Conservation (phyloP, 2,797 vertebrate genomes). For the Falco biarmicus region DNA sequence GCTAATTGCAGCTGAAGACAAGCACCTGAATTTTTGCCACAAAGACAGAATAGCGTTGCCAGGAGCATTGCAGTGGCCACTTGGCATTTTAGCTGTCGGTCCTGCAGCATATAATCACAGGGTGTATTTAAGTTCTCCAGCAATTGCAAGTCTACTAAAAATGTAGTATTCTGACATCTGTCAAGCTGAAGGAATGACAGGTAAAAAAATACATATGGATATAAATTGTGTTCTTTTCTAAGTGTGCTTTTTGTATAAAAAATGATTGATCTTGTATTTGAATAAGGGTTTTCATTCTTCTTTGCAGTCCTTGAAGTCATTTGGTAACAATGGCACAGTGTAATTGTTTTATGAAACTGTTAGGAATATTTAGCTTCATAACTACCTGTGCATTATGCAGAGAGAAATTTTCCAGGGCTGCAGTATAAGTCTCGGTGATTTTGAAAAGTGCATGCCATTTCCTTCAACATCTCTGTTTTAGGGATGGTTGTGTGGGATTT, state of each 20-base stretch:
- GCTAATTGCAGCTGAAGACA: constrained; percentile 46
- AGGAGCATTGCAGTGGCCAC: not conserved
- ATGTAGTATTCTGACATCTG: constrained; percentile 45
- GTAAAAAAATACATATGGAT: constrained; percentile 52
- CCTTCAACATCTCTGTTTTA: not conserved
- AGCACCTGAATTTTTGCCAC: constrained; percentile 54
- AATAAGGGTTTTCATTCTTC: not conserved
- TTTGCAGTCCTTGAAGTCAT: not conserved
- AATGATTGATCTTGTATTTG: constrained; percentile 27
- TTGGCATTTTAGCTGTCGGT: constrained; percentile 46
- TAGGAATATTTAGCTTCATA: constrained; percentile 15
- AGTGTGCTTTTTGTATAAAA: constrained; percentile 42
- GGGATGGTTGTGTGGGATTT: not conserved
- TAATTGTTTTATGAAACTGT: constrained; percentile 42
- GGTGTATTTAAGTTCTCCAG: constrained; percentile 50
- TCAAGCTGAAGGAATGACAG: constrained; percentile 61
- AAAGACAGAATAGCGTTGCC: constrained; percentile 23
- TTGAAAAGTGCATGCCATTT: not conserved
- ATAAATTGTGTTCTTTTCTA: constrained; percentile 29
- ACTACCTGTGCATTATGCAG: not conserved
- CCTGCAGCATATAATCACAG: constrained; percentile 55
- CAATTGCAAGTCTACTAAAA: constrained; percentile 60
- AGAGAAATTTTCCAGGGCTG: not conserved
- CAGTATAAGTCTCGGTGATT: not conserved
- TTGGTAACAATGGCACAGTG: constrained; percentile 5